Evolutionary conservation across 2,113 vertebrate species (phyloP).

Genomic region (Otocyon megalotis): DNA sequence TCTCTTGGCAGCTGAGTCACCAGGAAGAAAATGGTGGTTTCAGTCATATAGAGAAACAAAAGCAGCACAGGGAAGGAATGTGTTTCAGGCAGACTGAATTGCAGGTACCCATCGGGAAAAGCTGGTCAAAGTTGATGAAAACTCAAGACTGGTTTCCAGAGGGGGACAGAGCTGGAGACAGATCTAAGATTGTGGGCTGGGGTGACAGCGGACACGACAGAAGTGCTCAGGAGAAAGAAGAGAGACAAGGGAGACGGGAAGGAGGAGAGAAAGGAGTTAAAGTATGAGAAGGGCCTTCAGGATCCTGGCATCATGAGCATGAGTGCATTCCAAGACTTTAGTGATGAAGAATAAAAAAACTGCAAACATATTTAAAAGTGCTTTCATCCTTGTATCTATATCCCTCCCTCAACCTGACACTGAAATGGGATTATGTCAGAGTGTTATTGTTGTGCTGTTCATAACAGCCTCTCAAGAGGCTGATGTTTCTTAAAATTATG

Average conservation of each 20-base stretch:
- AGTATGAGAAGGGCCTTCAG: background rate
- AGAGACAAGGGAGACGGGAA: background rate
- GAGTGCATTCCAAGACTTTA: background rate
- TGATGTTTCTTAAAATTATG: background rate
- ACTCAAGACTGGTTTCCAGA: background rate
- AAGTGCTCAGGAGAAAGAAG: background rate
- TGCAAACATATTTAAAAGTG: background rate
- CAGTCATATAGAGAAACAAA: background rate
- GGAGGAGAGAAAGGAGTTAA: background rate
- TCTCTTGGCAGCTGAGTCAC: background rate
- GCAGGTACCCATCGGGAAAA: background rate
- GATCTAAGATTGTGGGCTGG: background rate
- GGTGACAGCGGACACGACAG: background rate
- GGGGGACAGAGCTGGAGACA: background rate
- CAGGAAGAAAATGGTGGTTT: background rate
- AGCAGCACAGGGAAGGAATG: background rate
- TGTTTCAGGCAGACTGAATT: background rate
- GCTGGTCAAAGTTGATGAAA: background rate
- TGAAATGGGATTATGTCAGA: background rate
- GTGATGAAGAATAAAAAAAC: background rate
- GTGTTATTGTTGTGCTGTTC: background rate
- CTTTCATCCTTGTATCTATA: background rate
- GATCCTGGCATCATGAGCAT: background rate
- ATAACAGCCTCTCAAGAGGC: background rate
- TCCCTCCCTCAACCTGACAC: background rate